Conservation (phyloP, 2,888 invertebrate genomes). For the Troilus luridus region DNA sequence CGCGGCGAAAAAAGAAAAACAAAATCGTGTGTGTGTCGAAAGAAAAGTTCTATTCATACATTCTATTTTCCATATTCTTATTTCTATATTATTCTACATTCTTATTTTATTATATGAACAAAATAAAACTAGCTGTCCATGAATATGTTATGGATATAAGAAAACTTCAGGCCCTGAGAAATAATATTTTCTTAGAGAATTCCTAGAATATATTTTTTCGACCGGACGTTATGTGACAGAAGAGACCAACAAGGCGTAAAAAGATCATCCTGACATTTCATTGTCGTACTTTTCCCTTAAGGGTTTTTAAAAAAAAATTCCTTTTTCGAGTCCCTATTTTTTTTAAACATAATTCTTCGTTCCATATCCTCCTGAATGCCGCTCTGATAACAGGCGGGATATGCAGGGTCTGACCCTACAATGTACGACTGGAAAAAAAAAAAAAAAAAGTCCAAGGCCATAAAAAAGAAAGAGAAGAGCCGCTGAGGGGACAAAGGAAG, state of each 20-base stretch:
- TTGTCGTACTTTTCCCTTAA: slow-evolving; percentile 13
- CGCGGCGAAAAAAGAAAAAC: too few relatives aligned
- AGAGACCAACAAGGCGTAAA: background rate
- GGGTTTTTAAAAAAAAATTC: background rate
- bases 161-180: background rate
- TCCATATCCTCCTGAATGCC: slow-evolving; percentile 16
- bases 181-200: background rate
- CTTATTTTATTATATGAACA: too few relatives aligned
- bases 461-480: slow-evolving; percentile 32
- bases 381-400: slow-evolving; percentile 24
- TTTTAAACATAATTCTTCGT: slow-evolving; percentile 14
- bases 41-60: too few relatives aligned
- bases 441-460: background rate
- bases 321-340: background rate
- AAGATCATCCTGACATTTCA: slow-evolving; percentile 12
- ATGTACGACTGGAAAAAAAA: slow-evolving; percentile 18
- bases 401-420: slow-evolving; percentile 17
- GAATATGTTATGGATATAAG: background rate
- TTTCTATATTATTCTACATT: too few relatives aligned
- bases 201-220: background rate
- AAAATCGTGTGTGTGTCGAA: too few relatives aligned
- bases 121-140: too few relatives aligned
- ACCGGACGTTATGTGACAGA: background rate
- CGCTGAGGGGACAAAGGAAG: slow-evolving; percentile 35
- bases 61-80: too few relatives aligned